Evolutionary conservation across 2,888 invertebrate species (phyloP).

Genomic region (Ornithoptera alexandrae): DNA sequence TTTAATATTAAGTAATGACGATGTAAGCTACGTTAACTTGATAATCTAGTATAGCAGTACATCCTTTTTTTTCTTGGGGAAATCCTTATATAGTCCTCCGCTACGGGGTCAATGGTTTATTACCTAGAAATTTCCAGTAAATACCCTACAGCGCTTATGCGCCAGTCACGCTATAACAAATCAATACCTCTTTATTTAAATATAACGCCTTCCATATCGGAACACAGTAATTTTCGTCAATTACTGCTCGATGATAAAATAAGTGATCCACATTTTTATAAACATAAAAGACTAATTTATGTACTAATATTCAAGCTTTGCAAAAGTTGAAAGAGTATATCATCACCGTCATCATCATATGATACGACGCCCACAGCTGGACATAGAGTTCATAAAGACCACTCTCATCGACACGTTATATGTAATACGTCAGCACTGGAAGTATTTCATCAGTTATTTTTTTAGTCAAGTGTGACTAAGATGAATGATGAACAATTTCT

Average conservation of each 20-base stretch:
- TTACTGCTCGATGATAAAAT: background rate
- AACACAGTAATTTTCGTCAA: background rate
- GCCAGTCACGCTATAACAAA: background rate
- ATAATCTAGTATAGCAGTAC: background rate
- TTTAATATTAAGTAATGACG: too few relatives aligned
- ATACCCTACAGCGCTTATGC: background rate
- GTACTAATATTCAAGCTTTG: too few relatives aligned
- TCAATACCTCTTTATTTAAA: background rate
- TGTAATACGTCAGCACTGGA: too few relatives aligned
- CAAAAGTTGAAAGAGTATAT: too few relatives aligned
- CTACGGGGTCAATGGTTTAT: background rate
- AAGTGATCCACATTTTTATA: too few relatives aligned
- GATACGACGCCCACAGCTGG: too few relatives aligned
- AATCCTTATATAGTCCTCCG: background rate
- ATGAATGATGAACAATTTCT: background rate
- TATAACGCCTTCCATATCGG: background rate
- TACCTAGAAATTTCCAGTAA: conserved; percentile 2
- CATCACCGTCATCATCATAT: too few relatives aligned
- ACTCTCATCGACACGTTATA: background rate
- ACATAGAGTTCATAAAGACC: too few relatives aligned
- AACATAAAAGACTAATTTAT: too few relatives aligned
- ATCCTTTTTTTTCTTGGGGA: background rate
- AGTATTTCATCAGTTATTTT: background rate
- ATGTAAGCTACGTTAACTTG: too few relatives aligned
- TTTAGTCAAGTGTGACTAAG: background rate